These are phyloP conservation scores for Pogonophryne albipinna DNA, from an alignment of 2,797 vertebrate species.

Conservation along the genomic window DNA sequence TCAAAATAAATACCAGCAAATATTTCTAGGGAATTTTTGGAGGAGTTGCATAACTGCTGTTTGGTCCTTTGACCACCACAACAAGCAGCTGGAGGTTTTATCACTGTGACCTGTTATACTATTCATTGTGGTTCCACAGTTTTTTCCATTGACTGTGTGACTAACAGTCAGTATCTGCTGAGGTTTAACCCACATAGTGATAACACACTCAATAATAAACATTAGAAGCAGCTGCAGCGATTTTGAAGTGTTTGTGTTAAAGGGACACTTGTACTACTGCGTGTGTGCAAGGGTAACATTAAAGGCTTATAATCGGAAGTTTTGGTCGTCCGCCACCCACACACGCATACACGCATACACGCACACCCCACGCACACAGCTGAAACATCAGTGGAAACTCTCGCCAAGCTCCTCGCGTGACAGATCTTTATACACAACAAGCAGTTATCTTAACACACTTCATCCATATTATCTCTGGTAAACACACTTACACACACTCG, in stretches of 20 bases:
- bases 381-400: constrained; percentile 15
- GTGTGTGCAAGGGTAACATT: not conserved
- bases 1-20: too few species aligned
- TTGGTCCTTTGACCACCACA: not conserved
- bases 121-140: not conserved
- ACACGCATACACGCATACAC: constrained; percentile 11
- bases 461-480: not conserved
- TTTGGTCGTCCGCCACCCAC: not conserved
- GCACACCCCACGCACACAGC: rapidly evolving
- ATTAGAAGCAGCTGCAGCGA: not conserved
- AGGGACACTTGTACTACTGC: not conserved
- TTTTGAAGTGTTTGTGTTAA: not conserved
- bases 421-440: constrained; percentile 9
- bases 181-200: constrained; percentile 27
- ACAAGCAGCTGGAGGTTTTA: not conserved
- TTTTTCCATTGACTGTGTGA: constrained; percentile 8
- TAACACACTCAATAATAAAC: constrained; percentile 15
- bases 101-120: not conserved
- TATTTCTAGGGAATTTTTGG: not conserved
- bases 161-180: constrained; percentile 15
- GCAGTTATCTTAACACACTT: constrained; percentile 10
- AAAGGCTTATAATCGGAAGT: constrained; percentile 6
- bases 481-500: not conserved
- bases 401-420: not conserved
- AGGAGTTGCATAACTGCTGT: not conserved